phyloP scores from a whole-genome alignment of 2,797 vertebrate genomes.

The Erithacus rubecula region DNA sequence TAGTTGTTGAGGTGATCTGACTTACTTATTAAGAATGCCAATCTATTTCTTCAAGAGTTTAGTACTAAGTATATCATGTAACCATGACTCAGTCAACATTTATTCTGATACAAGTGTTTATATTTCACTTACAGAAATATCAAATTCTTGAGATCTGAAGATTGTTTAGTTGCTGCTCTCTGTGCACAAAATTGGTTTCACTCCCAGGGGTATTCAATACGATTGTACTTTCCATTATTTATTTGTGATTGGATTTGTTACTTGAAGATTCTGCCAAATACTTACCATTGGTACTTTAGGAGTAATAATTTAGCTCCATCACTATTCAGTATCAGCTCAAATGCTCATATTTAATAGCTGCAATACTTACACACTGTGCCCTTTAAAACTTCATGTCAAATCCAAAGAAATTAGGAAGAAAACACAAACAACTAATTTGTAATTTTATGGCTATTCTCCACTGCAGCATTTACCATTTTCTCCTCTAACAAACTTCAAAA shows the following conservation, averaged over 20 bases:
- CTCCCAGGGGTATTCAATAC: background rate
- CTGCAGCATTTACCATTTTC: background rate
- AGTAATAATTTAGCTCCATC: background rate
- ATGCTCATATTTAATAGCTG: background rate
- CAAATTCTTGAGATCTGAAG: background rate
- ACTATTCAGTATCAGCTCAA: background rate
- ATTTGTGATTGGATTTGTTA: background rate
- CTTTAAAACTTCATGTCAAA: background rate
- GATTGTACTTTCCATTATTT: background rate
- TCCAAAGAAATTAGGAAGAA: background rate
- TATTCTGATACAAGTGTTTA: background rate
- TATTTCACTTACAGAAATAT: background rate
- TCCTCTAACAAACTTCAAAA: background rate
- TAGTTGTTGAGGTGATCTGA: background rate
- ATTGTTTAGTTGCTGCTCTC: background rate
- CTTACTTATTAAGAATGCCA: background rate
- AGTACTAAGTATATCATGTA: background rate
- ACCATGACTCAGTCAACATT: background rate
- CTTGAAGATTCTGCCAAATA: background rate
- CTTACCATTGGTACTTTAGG: background rate
- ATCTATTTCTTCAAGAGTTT: background rate
- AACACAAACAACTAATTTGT: background rate
- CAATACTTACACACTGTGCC: fast-evolving
- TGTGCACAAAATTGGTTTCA: background rate
- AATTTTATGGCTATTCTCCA: background rate